Conservation (phyloP, 1,140 invertebrate species). For the Nixonia krombeini region DNA sequence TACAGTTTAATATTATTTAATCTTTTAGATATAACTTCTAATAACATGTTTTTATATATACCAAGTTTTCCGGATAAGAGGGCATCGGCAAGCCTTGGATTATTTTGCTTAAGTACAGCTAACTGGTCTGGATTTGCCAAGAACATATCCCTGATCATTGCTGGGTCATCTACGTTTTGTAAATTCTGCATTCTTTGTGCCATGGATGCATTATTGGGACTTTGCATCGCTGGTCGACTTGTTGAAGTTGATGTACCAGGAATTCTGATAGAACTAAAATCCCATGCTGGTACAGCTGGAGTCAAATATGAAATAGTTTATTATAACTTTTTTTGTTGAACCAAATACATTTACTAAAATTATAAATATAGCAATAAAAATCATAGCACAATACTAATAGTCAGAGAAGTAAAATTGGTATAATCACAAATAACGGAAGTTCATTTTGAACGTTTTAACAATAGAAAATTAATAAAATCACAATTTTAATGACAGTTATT, state of each 20-base stretch:
- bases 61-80: slow-evolving; percentile 86
- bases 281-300: slow-evolving; percentile 76
- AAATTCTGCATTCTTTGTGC: slow-evolving; percentile 64
- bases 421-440: no score
- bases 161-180: slow-evolving; percentile 86
- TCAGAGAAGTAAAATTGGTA: no score
- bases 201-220: slow-evolving; percentile 9
- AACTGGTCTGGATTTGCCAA: slow-evolving; percentile 93
- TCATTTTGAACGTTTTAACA: no score
- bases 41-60: slow-evolving; percentile 54
- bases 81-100: slow-evolving; percentile 92
- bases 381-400: no score
- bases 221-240: slow-evolving; percentile 20
- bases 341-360: no score
- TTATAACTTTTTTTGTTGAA: neutral
- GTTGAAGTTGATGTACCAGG: slow-evolving; percentile 72
- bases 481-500: no score
- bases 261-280: slow-evolving; percentile 89
- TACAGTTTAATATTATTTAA: neutral
- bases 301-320: slow-evolving; percentile 4
- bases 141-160: slow-evolving; percentile 90
- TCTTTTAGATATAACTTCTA: neutral
- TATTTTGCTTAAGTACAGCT: slow-evolving; percentile 92
- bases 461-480: no score
- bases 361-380: no score